Evolutionary conservation across 2,113 vertebrate species (phyloP).

Genomic region (Cheilinus undulatus): DNA sequence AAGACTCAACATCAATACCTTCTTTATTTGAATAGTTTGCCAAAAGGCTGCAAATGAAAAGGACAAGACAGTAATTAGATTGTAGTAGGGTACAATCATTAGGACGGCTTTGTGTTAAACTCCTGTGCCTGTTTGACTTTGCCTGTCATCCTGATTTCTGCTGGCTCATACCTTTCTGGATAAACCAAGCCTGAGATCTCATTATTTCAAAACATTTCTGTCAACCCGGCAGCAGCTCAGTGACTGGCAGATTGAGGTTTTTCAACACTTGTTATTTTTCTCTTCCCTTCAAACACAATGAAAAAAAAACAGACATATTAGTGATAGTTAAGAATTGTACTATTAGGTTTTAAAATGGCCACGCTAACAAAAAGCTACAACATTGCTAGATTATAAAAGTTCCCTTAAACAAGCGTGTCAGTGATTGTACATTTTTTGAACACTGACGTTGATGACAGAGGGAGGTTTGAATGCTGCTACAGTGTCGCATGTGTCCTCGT

Average conservation of each 20-base stretch:
- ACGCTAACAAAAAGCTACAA: conserved; percentile 14
- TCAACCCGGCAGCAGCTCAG: conserved; percentile 23
- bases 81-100: conserved; percentile 32
- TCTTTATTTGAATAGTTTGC: conserved; percentile 35
- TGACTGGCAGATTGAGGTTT: conserved; percentile 44
- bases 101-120: conserved; percentile 28
- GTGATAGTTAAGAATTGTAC: background rate
- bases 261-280: conserved; percentile 24
- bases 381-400: conserved; percentile 7
- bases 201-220: conserved; percentile 52
- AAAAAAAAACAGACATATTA: conserved; percentile 17
- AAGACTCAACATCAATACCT: conserved; percentile 8
- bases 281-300: conserved; percentile 28
- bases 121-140: conserved; percentile 52
- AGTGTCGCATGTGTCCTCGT: conserved; percentile 13
- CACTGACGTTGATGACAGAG: conserved; percentile 14
- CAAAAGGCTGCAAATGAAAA: conserved; percentile 45
- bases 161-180: conserved; percentile 46
- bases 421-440: conserved; percentile 6
- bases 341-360: background rate
- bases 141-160: conserved; percentile 54
- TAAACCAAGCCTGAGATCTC: conserved; percentile 33
- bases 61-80: background rate
- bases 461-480: conserved; percentile 23
- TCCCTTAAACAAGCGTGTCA: background rate